These are phyloP conservation scores for human (Homo sapiens) DNA, from an alignment of 2,113 vertebrate species.

Conservation along the genomic window DNA sequence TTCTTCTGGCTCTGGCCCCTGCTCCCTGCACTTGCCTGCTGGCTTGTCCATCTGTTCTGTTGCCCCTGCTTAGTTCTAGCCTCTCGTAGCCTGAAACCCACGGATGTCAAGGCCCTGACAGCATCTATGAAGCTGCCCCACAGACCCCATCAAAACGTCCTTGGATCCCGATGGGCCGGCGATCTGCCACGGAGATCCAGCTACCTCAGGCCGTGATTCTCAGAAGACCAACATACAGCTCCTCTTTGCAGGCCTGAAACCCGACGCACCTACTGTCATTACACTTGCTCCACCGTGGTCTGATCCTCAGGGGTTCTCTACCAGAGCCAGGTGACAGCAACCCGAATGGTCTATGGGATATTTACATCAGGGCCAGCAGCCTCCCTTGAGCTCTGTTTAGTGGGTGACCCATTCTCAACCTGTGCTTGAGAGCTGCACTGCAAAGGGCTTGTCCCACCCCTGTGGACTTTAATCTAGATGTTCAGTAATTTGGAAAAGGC, in stretches of 20 bases:
- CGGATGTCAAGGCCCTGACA: neutral
- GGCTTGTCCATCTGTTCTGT: too few relatives aligned
- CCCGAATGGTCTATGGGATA: neutral
- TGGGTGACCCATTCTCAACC: rapidly evolving
- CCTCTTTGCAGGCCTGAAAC: neutral
- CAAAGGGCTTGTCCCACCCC: neutral
- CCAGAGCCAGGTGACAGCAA: neutral
- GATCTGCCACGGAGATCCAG: neutral
- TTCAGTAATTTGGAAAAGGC: neutral
- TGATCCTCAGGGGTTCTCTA: neutral
- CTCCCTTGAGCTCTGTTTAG: neutral
- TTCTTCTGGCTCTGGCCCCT: neutral
- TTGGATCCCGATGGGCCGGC: too few relatives aligned
- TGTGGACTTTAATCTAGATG: neutral
- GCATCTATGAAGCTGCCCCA: neutral
- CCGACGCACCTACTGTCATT: neutral
- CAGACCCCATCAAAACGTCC: neutral
- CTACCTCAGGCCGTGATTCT: neutral
- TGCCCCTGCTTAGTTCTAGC: neutral
- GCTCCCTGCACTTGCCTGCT: neutral
- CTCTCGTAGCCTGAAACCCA: neutral
- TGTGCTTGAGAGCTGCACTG: neutral
- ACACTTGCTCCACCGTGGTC: neutral
- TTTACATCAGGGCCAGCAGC: neutral
- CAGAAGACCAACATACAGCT: neutral